Evolutionary conservation across 2,113 vertebrate genomes (phyloP), one percentile per base, ranked within the genome.

Genomic region (Forbesichthys papilliferus): DNA sequence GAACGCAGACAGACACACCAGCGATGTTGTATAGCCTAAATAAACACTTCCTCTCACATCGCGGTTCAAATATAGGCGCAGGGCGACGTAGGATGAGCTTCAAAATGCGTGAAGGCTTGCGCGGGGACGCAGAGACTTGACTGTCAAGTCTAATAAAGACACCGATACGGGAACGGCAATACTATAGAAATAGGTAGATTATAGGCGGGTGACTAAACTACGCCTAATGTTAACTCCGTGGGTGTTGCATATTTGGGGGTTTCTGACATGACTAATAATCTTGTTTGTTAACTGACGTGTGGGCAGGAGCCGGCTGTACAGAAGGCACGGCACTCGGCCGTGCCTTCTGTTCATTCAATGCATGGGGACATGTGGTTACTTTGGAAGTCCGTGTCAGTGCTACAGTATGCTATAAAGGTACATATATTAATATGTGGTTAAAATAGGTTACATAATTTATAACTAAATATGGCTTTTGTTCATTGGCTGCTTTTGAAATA

Each of bases 31-130:
- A 27, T 27, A 27, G 27, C 27, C 88, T 84, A 74, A 74, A 58
- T 61, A 69, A 42, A n/a, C 66, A 73, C 74, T 90, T 89, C 85
- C 86, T 86, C 65, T 75, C 71, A 80, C 63, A 67, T 14, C 53
- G 18, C 53, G 18, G 60, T 72, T 51, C 57, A 52, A 51, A 54
- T 33, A 57, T 3, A 57, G 27, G 27, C 27, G 27, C 27, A 27
- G 27, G 27, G 2, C 16, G 16, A 11, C 27, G 55, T 33, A 42
- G 36, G 36, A 5, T 42, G 36, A 42, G 36, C 36, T 42, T 42
- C 36, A 1, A 42, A 42, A 42, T 8, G 36, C 36, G 7, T 42
- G 36, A 42, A 42, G 36, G 36, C 36, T 6, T 42, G 36, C 4
- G 5, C 36, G 7, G 7, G 36, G 5, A 42, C 36, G 36, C 36